Percentiles rank a stretch among this genome's conserved stretches.
These are phyloP conservation scores for Gadus macrocephalus DNA, from an alignment of 2,113 vertebrate species.

Conservation along the genomic window DNA sequence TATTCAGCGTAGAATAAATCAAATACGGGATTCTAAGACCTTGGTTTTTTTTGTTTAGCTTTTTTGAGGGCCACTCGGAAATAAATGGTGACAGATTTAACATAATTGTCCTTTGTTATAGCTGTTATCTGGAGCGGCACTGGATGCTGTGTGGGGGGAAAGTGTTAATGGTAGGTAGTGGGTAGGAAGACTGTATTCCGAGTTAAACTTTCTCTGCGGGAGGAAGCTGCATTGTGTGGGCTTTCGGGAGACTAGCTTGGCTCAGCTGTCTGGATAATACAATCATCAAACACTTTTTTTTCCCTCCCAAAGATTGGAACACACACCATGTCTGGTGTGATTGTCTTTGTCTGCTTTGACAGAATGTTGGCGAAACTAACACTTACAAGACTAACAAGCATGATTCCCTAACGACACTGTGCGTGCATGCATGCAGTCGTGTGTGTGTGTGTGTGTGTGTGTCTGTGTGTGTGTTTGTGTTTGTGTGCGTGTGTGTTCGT, in stretches of 20 bases:
- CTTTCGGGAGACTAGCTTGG: slow-evolving; percentile 4
- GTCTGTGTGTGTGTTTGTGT: slow-evolving; percentile 2
- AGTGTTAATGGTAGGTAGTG: neutral
- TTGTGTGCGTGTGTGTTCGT: slow-evolving; percentile 14
- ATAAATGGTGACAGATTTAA: neutral
- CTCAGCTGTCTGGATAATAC: slow-evolving; percentile 63
- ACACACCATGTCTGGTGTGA: slow-evolving; percentile 52
- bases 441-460: slow-evolving; percentile 25
- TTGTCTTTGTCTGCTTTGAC: slow-evolving; percentile 62
- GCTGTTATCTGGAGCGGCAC: too few relatives aligned
- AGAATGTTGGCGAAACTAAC: slow-evolving; percentile 62
- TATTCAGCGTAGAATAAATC: neutral
- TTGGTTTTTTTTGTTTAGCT: too few relatives aligned
- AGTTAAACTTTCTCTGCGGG: neutral
- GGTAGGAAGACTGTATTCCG: neutral
- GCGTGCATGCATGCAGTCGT: slow-evolving; percentile 15
- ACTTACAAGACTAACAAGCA: slow-evolving; percentile 62
- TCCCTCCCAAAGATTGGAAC: slow-evolving; percentile 47
- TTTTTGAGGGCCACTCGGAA: neutral
- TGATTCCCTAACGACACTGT: slow-evolving; percentile 31
- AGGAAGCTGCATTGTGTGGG: too few relatives aligned
- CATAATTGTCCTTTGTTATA: too few relatives aligned
- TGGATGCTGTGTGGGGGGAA: neutral
- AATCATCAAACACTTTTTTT: slow-evolving; percentile 65
- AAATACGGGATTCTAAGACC: too few relatives aligned